These are phyloP conservation scores for Zaprionus capensis DNA, from an alignment of 1,140 invertebrate species.

Conservation along the genomic window DNA sequence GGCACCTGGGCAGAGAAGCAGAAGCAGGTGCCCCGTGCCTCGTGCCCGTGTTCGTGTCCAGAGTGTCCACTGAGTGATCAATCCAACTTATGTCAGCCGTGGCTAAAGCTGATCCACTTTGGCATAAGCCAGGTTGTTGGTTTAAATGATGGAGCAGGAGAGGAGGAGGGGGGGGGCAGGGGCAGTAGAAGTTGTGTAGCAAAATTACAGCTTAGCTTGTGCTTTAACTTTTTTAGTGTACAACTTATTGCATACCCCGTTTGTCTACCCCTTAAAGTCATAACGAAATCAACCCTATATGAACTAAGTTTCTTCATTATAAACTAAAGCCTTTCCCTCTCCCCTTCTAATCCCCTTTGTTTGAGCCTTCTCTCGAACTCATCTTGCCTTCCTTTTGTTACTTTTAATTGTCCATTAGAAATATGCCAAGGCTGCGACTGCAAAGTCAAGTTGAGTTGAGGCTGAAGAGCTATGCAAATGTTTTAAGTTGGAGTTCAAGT, in stretches of 20 bases:
- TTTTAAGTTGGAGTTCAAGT: slow-evolving; percentile 60
- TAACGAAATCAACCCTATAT: background rate
- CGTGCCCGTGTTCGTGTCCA: background rate
- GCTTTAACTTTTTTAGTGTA: background rate
- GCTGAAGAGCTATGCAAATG: slow-evolving; percentile 68
- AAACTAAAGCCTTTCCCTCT: background rate
- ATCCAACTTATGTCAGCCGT: slow-evolving; percentile 75
- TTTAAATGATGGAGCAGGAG: too few species aligned
- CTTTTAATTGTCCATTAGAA: slow-evolving; percentile 72
- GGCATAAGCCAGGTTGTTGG: background rate
- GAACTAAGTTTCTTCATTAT: background rate
- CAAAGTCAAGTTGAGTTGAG: slow-evolving; percentile 38
- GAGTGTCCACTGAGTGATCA: slow-evolving; percentile 53
- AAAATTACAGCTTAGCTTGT: background rate
- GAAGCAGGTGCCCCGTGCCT: background rate
- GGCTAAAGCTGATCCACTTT: slow-evolving; percentile 58
- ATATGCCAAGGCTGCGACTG: slow-evolving; percentile 50
- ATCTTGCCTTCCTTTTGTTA: slow-evolving; percentile 34
- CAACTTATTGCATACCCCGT: background rate
- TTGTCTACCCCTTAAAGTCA: background rate
- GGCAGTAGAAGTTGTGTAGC: slow-evolving; percentile 1
- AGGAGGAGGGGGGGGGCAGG: background rate
- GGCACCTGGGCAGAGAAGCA: slow-evolving; percentile 26
- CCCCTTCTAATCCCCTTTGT: background rate
- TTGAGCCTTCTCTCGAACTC: background rate